Percentiles rank a stretch among this genome's conserved stretches.
These are phyloP conservation scores for Beris morrisii DNA, from an alignment of 2,888 invertebrate genomes.

Conservation along the genomic window DNA sequence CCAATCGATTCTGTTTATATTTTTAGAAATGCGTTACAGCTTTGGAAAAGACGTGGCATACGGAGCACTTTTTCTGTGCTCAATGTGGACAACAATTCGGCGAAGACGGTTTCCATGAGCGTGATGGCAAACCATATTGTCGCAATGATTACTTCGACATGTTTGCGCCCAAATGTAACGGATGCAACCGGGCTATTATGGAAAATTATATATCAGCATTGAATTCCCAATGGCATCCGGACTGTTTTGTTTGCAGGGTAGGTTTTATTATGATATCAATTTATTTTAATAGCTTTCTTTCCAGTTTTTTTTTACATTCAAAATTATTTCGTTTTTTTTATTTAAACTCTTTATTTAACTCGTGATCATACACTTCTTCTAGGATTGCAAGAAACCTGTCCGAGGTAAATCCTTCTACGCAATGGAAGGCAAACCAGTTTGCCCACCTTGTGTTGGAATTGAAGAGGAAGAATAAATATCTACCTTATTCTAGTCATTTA, in stretches of 20 bases:
- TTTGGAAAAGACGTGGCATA: conserved; percentile 97
- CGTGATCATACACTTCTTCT: conserved; percentile 43
- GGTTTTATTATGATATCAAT: conserved; percentile 52
- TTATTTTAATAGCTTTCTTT: conserved; percentile 24
- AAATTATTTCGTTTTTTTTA: neutral
- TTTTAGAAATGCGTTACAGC: conserved; percentile 98
- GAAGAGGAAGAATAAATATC: conserved; percentile 72
- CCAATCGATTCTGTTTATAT: conserved; percentile 68
- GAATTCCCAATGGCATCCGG: conserved; percentile 97
- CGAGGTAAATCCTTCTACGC: conserved; percentile 96
- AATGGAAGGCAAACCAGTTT: conserved; percentile 95
- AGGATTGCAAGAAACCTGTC: conserved; percentile 94
- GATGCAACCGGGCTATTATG: conserved; percentile 93
- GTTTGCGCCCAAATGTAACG: conserved; percentile 98
- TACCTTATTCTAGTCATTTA: conserved; percentile 6
- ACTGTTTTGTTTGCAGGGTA: conserved; percentile 99
- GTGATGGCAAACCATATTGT: conserved; percentile 94
- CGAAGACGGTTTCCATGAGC: conserved; percentile 97
- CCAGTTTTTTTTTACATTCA: conserved; percentile 26
- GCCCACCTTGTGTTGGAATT: conserved; percentile 89
- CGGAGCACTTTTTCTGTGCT: conserved; percentile 98
- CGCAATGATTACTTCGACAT: conserved; percentile 94
- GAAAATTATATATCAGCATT: conserved; percentile 98
- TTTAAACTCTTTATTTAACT: conserved; percentile 21
- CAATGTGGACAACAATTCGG: conserved; percentile 97